A percentile compares a stretch with the other conserved stretches of the same genome.
Evolutionary conservation across 1,140 invertebrate genomes (phyloP).

Genomic region (Tachypleus tridentatus): DNA sequence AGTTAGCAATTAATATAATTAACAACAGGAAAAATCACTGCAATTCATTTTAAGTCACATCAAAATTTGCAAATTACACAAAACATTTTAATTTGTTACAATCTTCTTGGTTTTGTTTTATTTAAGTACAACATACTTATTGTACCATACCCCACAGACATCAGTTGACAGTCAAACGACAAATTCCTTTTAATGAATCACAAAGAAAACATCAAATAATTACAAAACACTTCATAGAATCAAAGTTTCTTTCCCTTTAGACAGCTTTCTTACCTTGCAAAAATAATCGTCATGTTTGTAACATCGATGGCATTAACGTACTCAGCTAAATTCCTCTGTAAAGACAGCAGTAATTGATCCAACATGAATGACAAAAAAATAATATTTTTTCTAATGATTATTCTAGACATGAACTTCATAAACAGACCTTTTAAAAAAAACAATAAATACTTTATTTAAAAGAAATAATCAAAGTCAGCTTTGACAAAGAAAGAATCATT

Average conservation of each 20-base stretch:
- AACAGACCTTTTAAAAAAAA: constrained; percentile 19
- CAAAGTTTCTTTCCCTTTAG: too few relatives aligned
- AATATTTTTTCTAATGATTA: too few relatives aligned
- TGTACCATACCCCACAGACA: too few relatives aligned
- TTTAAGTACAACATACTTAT: too few relatives aligned
- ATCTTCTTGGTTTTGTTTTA: too few relatives aligned
- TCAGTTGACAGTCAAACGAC: background rate
- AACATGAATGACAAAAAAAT: too few relatives aligned
- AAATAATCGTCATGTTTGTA: constrained; percentile 84
- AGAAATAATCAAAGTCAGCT: background rate
- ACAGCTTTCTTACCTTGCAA: constrained; percentile 43
- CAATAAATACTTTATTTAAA: constrained; percentile 14
- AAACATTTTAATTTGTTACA: too few relatives aligned
- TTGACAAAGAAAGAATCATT: too few relatives aligned
- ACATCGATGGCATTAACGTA: constrained; percentile 89
- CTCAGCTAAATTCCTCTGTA: constrained; percentile 85
- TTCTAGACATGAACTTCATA: too few relatives aligned
- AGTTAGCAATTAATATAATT: background rate
- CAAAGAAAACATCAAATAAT: background rate
- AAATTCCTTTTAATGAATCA: background rate
- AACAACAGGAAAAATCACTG: too few relatives aligned
- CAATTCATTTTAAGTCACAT: too few relatives aligned
- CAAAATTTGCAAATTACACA: too few relatives aligned
- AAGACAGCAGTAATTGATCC: constrained; percentile 22
- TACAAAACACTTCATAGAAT: background rate